Evolutionary conservation across 2,888 invertebrate genomes (phyloP).

Genomic region (Hyppa rectilinea): DNA sequence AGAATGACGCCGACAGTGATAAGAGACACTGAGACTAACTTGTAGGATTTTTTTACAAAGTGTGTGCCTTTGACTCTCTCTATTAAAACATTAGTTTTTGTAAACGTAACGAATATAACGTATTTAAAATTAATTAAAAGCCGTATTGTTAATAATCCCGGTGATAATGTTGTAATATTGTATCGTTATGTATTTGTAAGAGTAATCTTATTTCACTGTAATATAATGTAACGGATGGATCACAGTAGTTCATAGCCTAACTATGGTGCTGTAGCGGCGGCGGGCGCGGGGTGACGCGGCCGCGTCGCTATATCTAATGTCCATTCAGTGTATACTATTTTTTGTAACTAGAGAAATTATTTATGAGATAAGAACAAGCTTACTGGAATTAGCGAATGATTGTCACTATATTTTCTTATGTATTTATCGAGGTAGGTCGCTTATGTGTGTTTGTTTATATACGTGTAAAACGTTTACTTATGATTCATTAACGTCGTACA

Average conservation of each 20-base stretch:
- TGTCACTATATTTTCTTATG: conserved; percentile 89
- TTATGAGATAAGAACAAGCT: conserved; percentile 90
- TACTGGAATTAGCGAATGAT: conserved; percentile 85
- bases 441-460: conserved; percentile 89
- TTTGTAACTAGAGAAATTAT: conserved; percentile 91
- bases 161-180: conserved; percentile 91
- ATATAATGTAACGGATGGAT: conserved; percentile 87
- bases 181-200: conserved; percentile 91
- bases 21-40: conserved; percentile 83
- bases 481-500: conserved; percentile 70
- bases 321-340: conserved; percentile 88
- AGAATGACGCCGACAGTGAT: conserved; percentile 70
- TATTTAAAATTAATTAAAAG: conserved; percentile 85
- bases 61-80: conserved; percentile 90
- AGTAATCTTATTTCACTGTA: conserved; percentile 86
- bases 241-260: conserved; percentile 79
- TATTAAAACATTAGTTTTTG: conserved; percentile 86
- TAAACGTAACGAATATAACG: conserved; percentile 88
- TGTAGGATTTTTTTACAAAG: conserved; percentile 84
- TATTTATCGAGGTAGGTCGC: conserved; percentile 89
- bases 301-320: conserved; percentile 67
- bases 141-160: conserved; percentile 90
- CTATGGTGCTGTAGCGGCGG: conserved; percentile 79
- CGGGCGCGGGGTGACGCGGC: conserved; percentile 52
- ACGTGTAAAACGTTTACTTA: conserved; percentile 82